Evolutionary conservation across 2,797 vertebrate species (phyloP), one percentile per base, ranked within the genome.

Genomic region (Characodon lateralis): DNA sequence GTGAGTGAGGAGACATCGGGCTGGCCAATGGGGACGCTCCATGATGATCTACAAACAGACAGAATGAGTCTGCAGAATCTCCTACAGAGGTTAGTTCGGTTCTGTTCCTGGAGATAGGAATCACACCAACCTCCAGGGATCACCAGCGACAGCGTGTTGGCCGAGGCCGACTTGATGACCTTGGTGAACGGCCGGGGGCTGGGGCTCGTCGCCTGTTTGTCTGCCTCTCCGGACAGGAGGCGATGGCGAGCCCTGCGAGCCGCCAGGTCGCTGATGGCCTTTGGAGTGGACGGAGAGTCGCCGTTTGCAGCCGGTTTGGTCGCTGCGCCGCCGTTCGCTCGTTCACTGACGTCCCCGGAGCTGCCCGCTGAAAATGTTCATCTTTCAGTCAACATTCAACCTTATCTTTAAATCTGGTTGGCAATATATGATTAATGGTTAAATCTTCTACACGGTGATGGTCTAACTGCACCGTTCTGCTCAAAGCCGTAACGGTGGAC

Each of bases 81-180:
- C 63, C 20, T 6, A 9, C 3, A 20, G 20, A 3, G 5, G 9
- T 4, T 20, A 24, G 35, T 35, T 35, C 8, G 5, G 2, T 56
- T 56, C 22, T n/a, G 39, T 18, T 43, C 18, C 51, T 53, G 51
- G 18, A 69, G 68, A 8, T 5, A 12, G n/a, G 14, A 51, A 10
- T 9, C 0, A 10, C 55, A 77, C 95, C 92, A 91, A 99, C 98
- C 98, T 91, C 97, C 91, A 71, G 98, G 98, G 91, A 99, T 99
- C 95, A 99, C 97, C 78, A 99, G 97, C 0, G 98, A 99, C 85
- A 99, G 96, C 14, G 98, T 95, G 43, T 97, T 99, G 79, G 98
- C 97, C 0, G 98, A 99, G 51, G 98, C 98, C 0, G 98, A 99
- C 94, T 99, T 99, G 95, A 99, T 99, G 93, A 99, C 98, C 95